Evolutionary conservation across 2,797 vertebrate species (phyloP), one percentile per base, ranked within the genome.

Genomic region (Columba guinea): DNA sequence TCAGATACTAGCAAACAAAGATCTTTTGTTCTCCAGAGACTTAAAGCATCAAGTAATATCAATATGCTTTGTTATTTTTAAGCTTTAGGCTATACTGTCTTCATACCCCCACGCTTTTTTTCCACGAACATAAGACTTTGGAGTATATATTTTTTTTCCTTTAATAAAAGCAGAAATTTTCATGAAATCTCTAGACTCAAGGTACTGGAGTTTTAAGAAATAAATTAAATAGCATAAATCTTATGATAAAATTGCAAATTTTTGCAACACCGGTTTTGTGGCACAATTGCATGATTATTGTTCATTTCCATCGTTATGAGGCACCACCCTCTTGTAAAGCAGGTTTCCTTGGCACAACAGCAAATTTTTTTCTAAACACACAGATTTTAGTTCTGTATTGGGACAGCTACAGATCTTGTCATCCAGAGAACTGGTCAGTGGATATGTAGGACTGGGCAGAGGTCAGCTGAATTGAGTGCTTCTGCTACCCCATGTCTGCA

Each of bases 1-100:
- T 88, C 44, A 87, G 84, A 88, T 73, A 58, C 49, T 63, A 65
- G n/a, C 48, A 65, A 92, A 92, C 35, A 84, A 78, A 83, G 89
- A 48, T 56, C 9, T 79, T 67, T 62, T 68, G 28, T 81, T 76
- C 62, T 84, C n/a, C 76, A 48, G 74, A 67, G 44, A 60, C n/a
- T 67, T 77, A 69, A 90, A 84, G 73, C 4, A 8, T 75, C 41
- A 89, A 84, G 59, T 87, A 79, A 17, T 76, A 70, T 68, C 39
- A 70, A 22, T 49, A 32, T 80, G 32, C 56, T 79, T 84, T 77
- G 87, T 85, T 82, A 70, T 88, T 88, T 90, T 49, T 78, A 71
- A 85, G 69, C 34, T 84, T 77, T 74, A 85, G 35, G 52, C 75
- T 93, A 41, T 26, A 30, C n/a, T 69, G 7, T 89, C 3, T 80